Evolutionary conservation across 2,888 invertebrate species (phyloP).

Genomic region (Parasteatoda lunata): DNA sequence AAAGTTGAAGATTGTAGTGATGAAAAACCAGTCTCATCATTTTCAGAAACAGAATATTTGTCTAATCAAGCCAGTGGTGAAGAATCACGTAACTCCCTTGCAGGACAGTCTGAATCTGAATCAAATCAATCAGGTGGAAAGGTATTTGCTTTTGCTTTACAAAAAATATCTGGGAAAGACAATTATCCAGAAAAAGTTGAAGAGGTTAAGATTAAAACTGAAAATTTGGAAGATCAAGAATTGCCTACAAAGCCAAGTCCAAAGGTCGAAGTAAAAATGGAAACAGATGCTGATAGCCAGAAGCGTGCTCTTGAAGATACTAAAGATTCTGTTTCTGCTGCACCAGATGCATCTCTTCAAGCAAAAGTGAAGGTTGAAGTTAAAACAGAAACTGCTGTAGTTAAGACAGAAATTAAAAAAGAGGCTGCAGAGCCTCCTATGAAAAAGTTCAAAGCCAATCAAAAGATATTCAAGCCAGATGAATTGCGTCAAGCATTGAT

Average conservation of each 20-base stretch:
- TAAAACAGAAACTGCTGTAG: slow-evolving; percentile 48
- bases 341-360: slow-evolving; percentile 78
- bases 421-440: slow-evolving; percentile 60
- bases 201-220: slow-evolving; percentile 50
- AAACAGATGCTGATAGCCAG: slow-evolving; percentile 70
- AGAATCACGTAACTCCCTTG: slow-evolving; percentile 18
- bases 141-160: slow-evolving; percentile 21
- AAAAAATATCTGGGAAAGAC: slow-evolving; percentile 14
- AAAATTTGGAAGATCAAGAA: slow-evolving; percentile 11
- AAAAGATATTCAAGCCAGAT: slow-evolving; percentile 86
- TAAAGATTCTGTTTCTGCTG: slow-evolving; percentile 60
- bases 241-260: neutral
- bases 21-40: slow-evolving; percentile 2
- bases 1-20: neutral
- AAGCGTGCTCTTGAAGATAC: slow-evolving; percentile 43
- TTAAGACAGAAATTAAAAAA: slow-evolving; percentile 51
- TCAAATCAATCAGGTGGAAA: slow-evolving; percentile 15
- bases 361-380: slow-evolving; percentile 71
- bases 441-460: slow-evolving; percentile 66
- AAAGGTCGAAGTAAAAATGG: slow-evolving; percentile 68
- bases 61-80: neutral
- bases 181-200: slow-evolving; percentile 49
- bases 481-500: slow-evolving; percentile 92
- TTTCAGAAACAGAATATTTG: slow-evolving; percentile 8
- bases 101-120: slow-evolving; percentile 18